phyloP scores from a whole-genome alignment of 2,888 invertebrate genomes.

The Trachelus troglodyta region DNA sequence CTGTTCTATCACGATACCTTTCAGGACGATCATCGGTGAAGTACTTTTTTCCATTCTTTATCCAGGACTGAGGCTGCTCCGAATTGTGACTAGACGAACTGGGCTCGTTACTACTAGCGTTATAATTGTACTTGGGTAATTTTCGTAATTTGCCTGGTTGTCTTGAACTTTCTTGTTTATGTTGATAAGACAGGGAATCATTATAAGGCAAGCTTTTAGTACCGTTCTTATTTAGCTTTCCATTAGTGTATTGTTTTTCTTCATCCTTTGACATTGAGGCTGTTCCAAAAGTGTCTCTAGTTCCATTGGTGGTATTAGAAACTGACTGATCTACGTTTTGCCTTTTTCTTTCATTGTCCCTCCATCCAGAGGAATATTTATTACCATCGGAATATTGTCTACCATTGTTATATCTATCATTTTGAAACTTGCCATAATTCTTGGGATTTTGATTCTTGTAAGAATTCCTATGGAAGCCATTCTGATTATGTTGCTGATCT shows the following conservation, averaged over 20 bases:
- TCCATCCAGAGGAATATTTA: conserved; percentile 19
- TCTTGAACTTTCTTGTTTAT: conserved; percentile 13
- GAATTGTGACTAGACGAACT: conserved; percentile 25
- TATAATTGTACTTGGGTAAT: conserved; percentile 10
- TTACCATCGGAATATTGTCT: conserved; percentile 18
- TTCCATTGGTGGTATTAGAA: not conserved
- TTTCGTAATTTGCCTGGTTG: not conserved
- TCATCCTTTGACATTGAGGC: conserved; percentile 4
- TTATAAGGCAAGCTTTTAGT: conserved; percentile 5
- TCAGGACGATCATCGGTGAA: conserved; percentile 22
- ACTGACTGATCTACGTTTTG: not conserved
- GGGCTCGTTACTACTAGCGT: conserved; percentile 20
- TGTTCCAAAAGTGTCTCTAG: conserved; percentile 11
- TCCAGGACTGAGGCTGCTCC: conserved; percentile 20
- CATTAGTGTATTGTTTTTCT: conserved; percentile 6
- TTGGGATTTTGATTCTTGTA: conserved; percentile 23
- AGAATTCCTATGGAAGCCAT: conserved; percentile 32
- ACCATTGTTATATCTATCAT: conserved; percentile 35
- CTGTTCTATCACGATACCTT: conserved; percentile 21
- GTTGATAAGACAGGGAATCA: not conserved
- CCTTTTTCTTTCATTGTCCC: conserved; percentile 19
- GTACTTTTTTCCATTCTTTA: conserved; percentile 27
- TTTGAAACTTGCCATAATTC: conserved; percentile 43
- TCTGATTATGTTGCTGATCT: conserved; percentile 31
- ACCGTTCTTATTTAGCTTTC: conserved; percentile 8